phyloP scores from a whole-genome alignment of 2,797 vertebrate species.

The Erpetoichthys calabaricus region DNA sequence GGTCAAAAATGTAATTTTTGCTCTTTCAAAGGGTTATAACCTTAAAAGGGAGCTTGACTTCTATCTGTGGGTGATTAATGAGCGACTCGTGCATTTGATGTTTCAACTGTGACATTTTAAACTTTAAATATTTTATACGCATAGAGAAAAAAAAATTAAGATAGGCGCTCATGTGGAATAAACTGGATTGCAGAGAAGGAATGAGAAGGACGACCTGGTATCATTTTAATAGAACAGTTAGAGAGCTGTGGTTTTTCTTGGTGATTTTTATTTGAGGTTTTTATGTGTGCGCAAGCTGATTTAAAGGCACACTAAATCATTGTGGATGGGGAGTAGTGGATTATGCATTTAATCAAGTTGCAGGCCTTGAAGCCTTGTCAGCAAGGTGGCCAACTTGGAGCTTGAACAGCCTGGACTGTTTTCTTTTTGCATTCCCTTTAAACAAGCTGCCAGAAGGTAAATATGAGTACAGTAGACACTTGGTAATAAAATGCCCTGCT shows the following conservation, averaged over 20 bases:
- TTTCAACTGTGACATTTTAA: conserved; percentile 76
- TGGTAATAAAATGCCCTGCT: no score
- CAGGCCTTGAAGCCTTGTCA: conserved; percentile 61
- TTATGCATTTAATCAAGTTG: conserved; percentile 78
- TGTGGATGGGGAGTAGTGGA: conserved; percentile 57
- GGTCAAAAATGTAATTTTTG: conserved; percentile 80
- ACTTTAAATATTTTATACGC: conserved; percentile 78
- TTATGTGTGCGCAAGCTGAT: conserved; percentile 67
- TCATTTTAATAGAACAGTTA: conserved; percentile 73
- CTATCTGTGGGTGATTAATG: conserved; percentile 67
- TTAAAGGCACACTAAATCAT: conserved; percentile 72
- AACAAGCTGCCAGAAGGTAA: no score
- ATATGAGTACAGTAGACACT: no score
- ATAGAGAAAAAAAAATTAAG: conserved; percentile 61
- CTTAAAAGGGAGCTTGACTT: conserved; percentile 61
- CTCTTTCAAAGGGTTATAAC: conserved; percentile 80
- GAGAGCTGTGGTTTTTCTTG: conserved; percentile 66
- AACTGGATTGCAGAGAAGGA: conserved; percentile 66
- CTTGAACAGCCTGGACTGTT: no score
- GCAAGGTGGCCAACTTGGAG: conserved; percentile 37
- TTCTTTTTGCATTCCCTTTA: no score
- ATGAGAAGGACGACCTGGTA: conserved; percentile 41
- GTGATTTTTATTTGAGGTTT: conserved; percentile 75
- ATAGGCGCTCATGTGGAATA: conserved; percentile 75
- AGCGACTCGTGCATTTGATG: conserved; percentile 66